Conservation (phyloP, 2,113 vertebrate species). For the Aphelocoma coerulescens region DNA sequence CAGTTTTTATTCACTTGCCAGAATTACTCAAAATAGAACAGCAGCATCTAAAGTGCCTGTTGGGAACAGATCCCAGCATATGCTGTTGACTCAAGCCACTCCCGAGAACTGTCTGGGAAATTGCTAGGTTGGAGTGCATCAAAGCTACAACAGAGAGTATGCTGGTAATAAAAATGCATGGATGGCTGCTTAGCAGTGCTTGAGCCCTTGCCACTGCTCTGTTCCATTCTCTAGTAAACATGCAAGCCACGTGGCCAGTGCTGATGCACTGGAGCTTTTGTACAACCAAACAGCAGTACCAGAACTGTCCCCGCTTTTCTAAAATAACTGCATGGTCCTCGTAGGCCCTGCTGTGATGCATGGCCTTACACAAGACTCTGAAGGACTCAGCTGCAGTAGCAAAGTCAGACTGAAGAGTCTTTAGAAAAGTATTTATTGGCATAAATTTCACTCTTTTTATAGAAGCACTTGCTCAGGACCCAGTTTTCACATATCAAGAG, state of each 20-base stretch:
- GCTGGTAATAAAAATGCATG: neutral
- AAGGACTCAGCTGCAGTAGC: neutral
- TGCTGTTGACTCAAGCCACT: neutral
- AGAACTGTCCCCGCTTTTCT: neutral
- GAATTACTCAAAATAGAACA: neutral
- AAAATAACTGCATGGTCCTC: neutral
- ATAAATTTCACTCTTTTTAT: neutral
- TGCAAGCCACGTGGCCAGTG: neutral
- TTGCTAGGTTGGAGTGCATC: neutral
- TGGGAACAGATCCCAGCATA: neutral
- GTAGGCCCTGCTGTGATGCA: neutral
- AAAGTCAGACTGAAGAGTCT: neutral
- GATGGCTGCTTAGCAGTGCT: neutral
- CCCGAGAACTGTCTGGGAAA: neutral
- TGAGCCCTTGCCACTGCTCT: neutral
- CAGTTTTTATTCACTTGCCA: neutral
- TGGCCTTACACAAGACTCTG: neutral
- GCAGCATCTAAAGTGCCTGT: neutral
- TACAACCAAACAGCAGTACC: neutral
- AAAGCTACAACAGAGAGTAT: neutral
- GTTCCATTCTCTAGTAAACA: neutral
- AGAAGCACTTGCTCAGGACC: neutral
- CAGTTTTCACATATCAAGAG: neutral
- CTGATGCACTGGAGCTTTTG: neutral
- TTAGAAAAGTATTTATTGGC: neutral